Base-by-base conservation (phyloP, 2,888 invertebrate species). In the Teleogryllus oceanicus region DNA sequence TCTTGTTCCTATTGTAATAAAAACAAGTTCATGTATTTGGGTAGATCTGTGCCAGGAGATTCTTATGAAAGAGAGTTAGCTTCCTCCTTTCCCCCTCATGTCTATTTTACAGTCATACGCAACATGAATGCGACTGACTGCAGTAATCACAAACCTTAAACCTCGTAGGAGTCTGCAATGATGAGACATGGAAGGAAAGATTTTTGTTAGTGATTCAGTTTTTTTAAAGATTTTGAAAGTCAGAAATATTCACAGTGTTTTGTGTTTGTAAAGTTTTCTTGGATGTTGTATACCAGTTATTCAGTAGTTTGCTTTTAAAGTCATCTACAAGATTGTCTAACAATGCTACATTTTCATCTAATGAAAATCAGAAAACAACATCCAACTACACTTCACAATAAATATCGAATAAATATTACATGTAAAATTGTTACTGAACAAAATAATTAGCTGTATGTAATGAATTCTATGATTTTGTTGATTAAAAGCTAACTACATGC, bases 161-260 rank as follows among this genome's bases (percentile, higher is more conserved):
- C 81, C 82, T 82, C 77, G 83, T 80, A 80, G 83, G 82, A 81
- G 82, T 82, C 83, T 83, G 83, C 80, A 82, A 51, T 77, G 82
- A 80, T 74, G 81, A 82, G 82, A 82, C 83, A 83, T 82, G 82
- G 81, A 82, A 83, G 81, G 81, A 82, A 83, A 82, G 77, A 82
- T 51, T 79, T 79, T 50, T 20, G 78, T 80, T 80, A 80, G 80
- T 80, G 49, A 80, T 16, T 18, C 62, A 11, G 11, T 21, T 49
- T 78, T 62, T 79, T 37, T 62, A 18, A 62, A 13, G 13, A 62
- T 62, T 62, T 62, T 13, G 62, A 62, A n/a, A 62, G 62, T 18
- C n/a, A 62, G 62, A 4, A 18, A 10, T 62, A n/a, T 62, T 74
- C 11, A 20, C 51, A 37, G 12, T 82, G 51, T 21, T 78, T 78